Conservation (phyloP, 2,888 invertebrate species). For the Megalurothrips usitatus region DNA sequence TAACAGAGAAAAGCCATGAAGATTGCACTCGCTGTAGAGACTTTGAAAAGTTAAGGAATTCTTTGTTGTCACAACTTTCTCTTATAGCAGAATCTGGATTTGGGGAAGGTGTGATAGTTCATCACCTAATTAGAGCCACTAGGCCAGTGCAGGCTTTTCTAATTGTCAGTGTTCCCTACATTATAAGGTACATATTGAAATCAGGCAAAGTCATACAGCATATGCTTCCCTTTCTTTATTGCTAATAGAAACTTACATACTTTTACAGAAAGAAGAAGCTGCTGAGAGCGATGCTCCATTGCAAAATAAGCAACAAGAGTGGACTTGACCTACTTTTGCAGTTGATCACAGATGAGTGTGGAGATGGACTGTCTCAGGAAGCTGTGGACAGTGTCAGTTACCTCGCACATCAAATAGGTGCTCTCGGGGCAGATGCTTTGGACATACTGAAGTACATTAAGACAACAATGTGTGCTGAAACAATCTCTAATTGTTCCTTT, state of each 20-base stretch:
- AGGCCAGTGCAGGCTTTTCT: neutral
- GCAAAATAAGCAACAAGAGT: neutral
- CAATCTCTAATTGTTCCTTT: neutral
- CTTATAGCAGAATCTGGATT: neutral
- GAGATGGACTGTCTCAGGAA: neutral
- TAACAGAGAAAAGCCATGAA: neutral
- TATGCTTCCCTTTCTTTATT: neutral
- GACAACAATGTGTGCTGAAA: neutral
- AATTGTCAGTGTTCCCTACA: constrained; percentile 5
- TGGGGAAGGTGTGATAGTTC: neutral
- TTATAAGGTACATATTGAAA: neutral
- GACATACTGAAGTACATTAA: neutral
- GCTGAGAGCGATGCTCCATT: neutral
- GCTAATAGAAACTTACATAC: neutral
- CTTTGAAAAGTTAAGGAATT: neutral
- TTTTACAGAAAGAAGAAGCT: neutral
- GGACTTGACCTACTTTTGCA: neutral
- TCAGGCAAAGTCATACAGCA: neutral
- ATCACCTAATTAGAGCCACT: neutral
- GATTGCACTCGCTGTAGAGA: neutral
- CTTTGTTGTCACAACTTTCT: neutral
- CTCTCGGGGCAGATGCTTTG: neutral
- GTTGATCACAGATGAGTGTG: neutral
- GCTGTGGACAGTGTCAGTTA: neutral
- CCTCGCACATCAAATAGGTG: neutral